phyloP scores from a whole-genome alignment of 2,888 invertebrate species.

The Cecidostiba fungosa region DNA sequence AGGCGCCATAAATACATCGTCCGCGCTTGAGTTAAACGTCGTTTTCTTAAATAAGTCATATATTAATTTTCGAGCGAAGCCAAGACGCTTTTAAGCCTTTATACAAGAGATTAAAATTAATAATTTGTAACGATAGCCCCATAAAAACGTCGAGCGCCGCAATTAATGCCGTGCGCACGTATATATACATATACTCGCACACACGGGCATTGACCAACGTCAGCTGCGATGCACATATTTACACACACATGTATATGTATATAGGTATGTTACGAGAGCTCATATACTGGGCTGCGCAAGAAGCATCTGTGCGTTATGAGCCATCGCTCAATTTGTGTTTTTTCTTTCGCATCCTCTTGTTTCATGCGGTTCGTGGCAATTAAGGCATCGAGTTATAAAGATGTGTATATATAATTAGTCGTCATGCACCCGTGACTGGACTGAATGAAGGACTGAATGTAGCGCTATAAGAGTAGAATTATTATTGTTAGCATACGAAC shows the following conservation, averaged over 20 bases:
- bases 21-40: conserved; percentile 37
- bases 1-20: conserved; percentile 42
- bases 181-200: neutral
- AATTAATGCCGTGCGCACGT: conserved; percentile 52
- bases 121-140: conserved; percentile 62
- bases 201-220: conserved; percentile 48
- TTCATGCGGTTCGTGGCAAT: conserved; percentile 28
- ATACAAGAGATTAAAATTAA: conserved; percentile 60
- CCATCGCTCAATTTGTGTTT: conserved; percentile 7
- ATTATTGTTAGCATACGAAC: conserved; percentile 8
- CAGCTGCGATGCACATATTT: conserved; percentile 50
- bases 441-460: conserved; percentile 9
- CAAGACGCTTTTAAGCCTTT: conserved; percentile 19
- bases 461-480: no score
- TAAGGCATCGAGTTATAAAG: conserved; percentile 57
- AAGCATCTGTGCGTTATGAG: conserved; percentile 46
- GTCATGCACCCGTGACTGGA: conserved; percentile 30
- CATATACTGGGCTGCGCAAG: neutral
- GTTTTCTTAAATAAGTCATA: conserved; percentile 59
- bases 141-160: conserved; percentile 59
- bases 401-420: conserved; percentile 50
- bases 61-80: conserved; percentile 56
- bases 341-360: conserved; percentile 5
- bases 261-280: neutral
- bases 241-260: neutral